These are phyloP conservation scores for Noctua pronuba DNA, from an alignment of 2,888 invertebrate species.

Conservation along the genomic window DNA sequence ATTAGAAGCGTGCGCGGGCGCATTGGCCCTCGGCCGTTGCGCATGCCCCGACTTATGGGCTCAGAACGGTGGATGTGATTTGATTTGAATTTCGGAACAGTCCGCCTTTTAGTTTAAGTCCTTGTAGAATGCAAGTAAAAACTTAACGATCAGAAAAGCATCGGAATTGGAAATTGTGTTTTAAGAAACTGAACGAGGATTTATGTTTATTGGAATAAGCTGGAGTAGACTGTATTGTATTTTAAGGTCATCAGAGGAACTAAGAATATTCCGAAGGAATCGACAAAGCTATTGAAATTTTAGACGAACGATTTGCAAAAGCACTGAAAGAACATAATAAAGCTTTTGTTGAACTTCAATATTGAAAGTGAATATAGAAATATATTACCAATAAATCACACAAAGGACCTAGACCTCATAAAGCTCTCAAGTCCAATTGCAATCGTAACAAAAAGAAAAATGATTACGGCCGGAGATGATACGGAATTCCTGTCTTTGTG, in stretches of 20 bases:
- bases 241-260: slow-evolving; percentile 4
- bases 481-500: slow-evolving; percentile 79
- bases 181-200: slow-evolving; percentile 42
- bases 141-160: slow-evolving; percentile 62
- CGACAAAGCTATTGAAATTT: background rate
- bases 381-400: slow-evolving; percentile 39
- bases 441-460: slow-evolving; percentile 54
- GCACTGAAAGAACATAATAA: background rate
- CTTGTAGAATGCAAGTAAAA: slow-evolving; percentile 64
- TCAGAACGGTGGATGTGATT: slow-evolving; percentile 80
- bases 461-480: slow-evolving; percentile 67
- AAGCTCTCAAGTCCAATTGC: slow-evolving; percentile 47
- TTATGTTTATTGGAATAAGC: slow-evolving; percentile 53
- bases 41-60: slow-evolving; percentile 77
- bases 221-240: slow-evolving; percentile 41
- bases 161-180: slow-evolving; percentile 57
- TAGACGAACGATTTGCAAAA: slow-evolving; percentile 7
- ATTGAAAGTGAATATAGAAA: slow-evolving; percentile 44
- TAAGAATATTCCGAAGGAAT: background rate
- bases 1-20: slow-evolving; percentile 89
- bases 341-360: slow-evolving; percentile 15
- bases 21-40: slow-evolving; percentile 86
- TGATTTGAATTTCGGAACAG: slow-evolving; percentile 73
- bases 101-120: slow-evolving; percentile 58
- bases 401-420: slow-evolving; percentile 53